Evolutionary conservation across 2,888 invertebrate species (phyloP), one percentile per base, ranked within the genome.

Genomic region (Gandaritis pyraliata): DNA sequence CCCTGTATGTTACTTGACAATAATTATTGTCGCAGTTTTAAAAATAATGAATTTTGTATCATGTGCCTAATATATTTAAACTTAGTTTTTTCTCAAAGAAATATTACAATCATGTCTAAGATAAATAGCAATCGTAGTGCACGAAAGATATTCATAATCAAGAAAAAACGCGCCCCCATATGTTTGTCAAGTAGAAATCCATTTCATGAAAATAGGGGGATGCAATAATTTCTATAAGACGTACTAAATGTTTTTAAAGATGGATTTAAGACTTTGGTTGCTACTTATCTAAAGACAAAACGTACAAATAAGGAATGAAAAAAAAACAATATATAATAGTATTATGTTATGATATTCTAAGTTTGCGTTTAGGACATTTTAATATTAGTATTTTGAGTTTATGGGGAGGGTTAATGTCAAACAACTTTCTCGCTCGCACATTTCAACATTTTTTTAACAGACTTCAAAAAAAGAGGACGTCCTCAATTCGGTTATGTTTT

Each of bases 61-160:
- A 49, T 59, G 51, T 47, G 55, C 47, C 46, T 54, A 50, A 54
- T 54, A 49, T 39, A 51, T 51, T 59, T 58, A 50, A 45, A 13
- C 0, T 36, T 58, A 16, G 10, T 41, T 16, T 39, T 43, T 33
- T 53, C 45, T 51, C 13, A 45, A 45, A 16, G 18, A 43, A 6
- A 51, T 43, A 30, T 10, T 49, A 16, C 18, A 16, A n/a, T 46
- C n/a, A 33, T n/a, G 11, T n/a, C 18, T 36, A 2, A 33, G 53
- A 45, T 18, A 45, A 43, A 18, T 36, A 18, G 36, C 46, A 46
- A 23, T 46, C n/a, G 36, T 7, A 12, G 1, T 45, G 8, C 4
- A 6, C 46, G 13, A 15, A 33, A 15, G 1, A 48, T 8, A 43
- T n/a, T n/a, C n/a, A n/a, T n/a, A n/a, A n/a, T n/a, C n/a, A n/a